Conservation (phyloP, 1,140 invertebrate species). For the Pomacea maculata region DNA sequence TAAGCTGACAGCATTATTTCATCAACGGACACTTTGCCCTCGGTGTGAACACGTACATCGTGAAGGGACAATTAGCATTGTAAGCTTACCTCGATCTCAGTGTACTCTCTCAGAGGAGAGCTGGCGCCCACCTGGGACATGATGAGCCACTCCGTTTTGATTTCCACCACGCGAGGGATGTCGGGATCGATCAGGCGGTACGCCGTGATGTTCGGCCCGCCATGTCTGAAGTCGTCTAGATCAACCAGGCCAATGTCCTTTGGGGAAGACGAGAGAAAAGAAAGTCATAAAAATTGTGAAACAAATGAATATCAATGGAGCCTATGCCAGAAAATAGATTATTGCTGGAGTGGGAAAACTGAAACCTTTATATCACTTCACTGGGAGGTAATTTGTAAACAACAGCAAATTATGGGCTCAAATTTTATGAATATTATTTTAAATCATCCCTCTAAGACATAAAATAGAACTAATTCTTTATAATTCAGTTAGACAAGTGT, state of each 20-base stretch:
- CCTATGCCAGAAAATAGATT: too few relatives aligned
- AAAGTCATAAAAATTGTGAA: too few relatives aligned
- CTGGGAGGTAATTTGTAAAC: too few relatives aligned
- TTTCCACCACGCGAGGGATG: slow-evolving; percentile 41
- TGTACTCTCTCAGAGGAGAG: slow-evolving; percentile 46
- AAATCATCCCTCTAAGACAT: too few relatives aligned
- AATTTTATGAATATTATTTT: too few relatives aligned
- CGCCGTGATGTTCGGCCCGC: slow-evolving; percentile 61
- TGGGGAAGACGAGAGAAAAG: not conserved
- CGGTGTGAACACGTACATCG: not conserved
- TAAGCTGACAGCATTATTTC: not conserved
- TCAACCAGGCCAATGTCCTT: slow-evolving; percentile 62
- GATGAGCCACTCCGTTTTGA: slow-evolving; percentile 48
- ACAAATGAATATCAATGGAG: too few relatives aligned
- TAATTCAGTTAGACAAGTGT: too few relatives aligned
- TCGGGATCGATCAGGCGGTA: slow-evolving; percentile 58
- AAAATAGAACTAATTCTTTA: too few relatives aligned
- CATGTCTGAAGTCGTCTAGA: slow-evolving; percentile 59
- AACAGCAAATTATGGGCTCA: too few relatives aligned
- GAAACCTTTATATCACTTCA: too few relatives aligned
- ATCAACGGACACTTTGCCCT: not conserved
- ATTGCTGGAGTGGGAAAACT: too few relatives aligned
- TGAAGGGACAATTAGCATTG: not conserved
- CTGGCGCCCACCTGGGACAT: slow-evolving; percentile 34
- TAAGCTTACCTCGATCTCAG: slow-evolving; percentile 46